phyloP scores from a whole-genome alignment of 2,888 invertebrate genomes.

The Pristionchus entomophagus region DNA sequence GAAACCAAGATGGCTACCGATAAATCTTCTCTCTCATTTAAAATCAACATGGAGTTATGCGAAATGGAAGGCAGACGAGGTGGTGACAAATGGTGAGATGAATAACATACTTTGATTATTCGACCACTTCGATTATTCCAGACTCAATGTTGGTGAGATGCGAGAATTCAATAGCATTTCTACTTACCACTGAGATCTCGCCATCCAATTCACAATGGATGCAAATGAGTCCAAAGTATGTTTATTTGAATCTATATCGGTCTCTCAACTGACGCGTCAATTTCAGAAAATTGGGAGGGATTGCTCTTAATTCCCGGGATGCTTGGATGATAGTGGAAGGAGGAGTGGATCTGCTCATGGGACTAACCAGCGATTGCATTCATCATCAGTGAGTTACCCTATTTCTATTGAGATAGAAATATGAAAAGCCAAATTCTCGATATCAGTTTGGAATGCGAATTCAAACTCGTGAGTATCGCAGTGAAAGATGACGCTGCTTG shows the following conservation, averaged over 20 bases:
- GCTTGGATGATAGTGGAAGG: conserved; percentile 46
- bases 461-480: not conserved
- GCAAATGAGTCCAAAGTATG: conserved; percentile 6
- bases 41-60: conserved; percentile 43
- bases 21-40: conserved; percentile 9
- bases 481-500: conserved; percentile 42
- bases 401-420: not conserved
- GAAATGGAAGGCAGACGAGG: conserved; percentile 45
- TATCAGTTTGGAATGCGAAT: conserved; percentile 43
- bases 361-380: not conserved
- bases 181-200: conserved; percentile 26
- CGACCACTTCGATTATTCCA: not conserved
- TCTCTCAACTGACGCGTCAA: not conserved
- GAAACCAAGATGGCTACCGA: conserved; percentile 37
- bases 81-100: not conserved
- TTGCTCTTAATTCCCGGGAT: not conserved
- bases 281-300: not conserved
- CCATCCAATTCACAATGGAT: conserved; percentile 36
- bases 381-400: not conserved
- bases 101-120: not conserved
- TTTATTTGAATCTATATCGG: not conserved
- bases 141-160: not conserved
- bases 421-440: not conserved
- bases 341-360: conserved; percentile 29
- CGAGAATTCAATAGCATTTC: not conserved